Percentiles rank a stretch among this genome's conserved stretches.
phyloP scores from a whole-genome alignment of 1,140 invertebrate genomes.

The Macrobrachium rosenbergii region DNA sequence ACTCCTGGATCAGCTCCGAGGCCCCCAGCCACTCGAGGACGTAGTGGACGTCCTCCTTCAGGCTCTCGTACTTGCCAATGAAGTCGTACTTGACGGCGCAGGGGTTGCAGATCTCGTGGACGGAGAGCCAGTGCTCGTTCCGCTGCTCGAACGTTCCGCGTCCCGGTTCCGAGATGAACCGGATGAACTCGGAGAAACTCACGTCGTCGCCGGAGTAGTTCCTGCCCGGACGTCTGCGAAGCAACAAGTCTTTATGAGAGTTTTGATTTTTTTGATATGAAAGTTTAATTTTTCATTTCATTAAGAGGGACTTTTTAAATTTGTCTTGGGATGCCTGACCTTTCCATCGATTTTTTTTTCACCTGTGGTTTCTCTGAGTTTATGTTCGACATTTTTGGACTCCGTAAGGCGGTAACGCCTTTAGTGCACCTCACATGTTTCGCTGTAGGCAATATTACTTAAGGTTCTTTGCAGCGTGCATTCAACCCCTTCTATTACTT shows the following conservation, averaged over 20 bases:
- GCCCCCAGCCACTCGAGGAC: slow-evolving; percentile 43
- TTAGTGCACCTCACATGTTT: too few species aligned
- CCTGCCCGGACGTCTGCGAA: background rate
- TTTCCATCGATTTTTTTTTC: too few species aligned
- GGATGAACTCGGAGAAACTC: slow-evolving; percentile 54
- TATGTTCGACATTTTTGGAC: too few species aligned
- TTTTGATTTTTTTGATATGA: too few species aligned
- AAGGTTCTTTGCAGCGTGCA: too few species aligned
- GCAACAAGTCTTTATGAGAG: background rate
- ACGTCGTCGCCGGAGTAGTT: slow-evolving; percentile 10
- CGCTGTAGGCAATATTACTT: too few species aligned
- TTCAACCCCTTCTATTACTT: too few species aligned
- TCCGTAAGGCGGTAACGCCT: too few species aligned
- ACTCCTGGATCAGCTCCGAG: slow-evolving; percentile 12
- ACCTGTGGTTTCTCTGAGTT: too few species aligned
- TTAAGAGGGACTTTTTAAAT: too few species aligned
- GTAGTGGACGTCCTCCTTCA: slow-evolving; percentile 53
- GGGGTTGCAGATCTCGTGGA: slow-evolving; percentile 54
- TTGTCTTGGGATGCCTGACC: too few species aligned
- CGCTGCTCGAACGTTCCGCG: slow-evolving; percentile 36
- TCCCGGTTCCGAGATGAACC: slow-evolving; percentile 48
- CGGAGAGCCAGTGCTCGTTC: slow-evolving; percentile 54
- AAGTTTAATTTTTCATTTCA: too few species aligned
- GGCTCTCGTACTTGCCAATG: slow-evolving; percentile 52
- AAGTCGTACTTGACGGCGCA: slow-evolving; percentile 56